A percentile compares a stretch with the other conserved stretches of the same genome.
These are phyloP conservation scores for Lapara coniferarum DNA, from an alignment of 2,888 invertebrate species.

Conservation along the genomic window DNA sequence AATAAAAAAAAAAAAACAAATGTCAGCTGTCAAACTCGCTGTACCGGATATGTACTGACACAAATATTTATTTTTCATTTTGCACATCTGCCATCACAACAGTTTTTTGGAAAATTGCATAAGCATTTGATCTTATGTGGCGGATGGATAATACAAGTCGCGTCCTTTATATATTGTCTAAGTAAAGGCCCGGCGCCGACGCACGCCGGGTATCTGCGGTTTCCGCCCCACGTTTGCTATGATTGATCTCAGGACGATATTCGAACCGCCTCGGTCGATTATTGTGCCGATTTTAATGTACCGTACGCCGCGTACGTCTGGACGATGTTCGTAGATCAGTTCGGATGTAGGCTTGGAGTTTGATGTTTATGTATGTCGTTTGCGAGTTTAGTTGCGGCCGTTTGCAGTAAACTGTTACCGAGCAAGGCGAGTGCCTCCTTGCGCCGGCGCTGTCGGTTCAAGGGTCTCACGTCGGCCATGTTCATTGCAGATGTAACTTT, in stretches of 20 bases:
- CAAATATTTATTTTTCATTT: too few species aligned
- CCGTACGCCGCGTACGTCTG: constrained; percentile 64
- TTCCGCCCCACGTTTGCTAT: constrained; percentile 67
- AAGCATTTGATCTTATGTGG: too few species aligned
- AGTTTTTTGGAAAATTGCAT: too few species aligned
- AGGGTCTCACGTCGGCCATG: constrained; percentile 42
- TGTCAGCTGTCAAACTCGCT: too few species aligned
- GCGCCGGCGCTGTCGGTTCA: neutral
- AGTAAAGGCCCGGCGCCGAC: constrained; percentile 59
- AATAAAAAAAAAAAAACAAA: too few species aligned
- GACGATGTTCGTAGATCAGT: constrained; percentile 80
- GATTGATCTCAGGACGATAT: constrained; percentile 82
- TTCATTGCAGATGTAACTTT: constrained; percentile 46
- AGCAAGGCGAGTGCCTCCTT: constrained; percentile 46
- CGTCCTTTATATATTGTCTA: too few species aligned
- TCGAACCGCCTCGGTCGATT: constrained; percentile 65
- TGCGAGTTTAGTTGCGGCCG: constrained; percentile 70
- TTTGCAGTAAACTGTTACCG: constrained; percentile 77
- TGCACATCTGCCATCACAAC: too few species aligned
- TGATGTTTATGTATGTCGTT: constrained; percentile 70
- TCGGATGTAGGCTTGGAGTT: constrained; percentile 70
- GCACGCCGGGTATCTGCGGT: constrained; percentile 51
- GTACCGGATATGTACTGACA: too few species aligned
- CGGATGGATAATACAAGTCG: too few species aligned
- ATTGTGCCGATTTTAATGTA: constrained; percentile 68